A percentile compares a stretch with the other conserved stretches of the same genome.
These are phyloP conservation scores for Lagria hirta DNA, from an alignment of 2,888 invertebrate species.

Conservation along the genomic window DNA sequence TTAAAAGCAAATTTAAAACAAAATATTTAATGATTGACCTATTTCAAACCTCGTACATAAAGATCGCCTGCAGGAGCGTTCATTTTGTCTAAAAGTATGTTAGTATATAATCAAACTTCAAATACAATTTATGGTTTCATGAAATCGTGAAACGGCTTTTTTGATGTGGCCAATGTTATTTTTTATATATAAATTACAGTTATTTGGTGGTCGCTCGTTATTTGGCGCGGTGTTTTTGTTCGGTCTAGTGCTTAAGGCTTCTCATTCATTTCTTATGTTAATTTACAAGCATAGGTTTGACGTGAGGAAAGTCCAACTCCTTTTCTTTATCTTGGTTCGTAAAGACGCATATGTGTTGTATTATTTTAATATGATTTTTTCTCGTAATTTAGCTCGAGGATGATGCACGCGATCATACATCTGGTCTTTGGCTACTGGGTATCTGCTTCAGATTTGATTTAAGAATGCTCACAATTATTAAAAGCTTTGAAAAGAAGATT, in stretches of 20 bases:
- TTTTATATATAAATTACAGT: slow-evolving; percentile 37
- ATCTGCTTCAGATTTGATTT: too few relatives aligned
- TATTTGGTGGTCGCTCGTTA: slow-evolving; percentile 36
- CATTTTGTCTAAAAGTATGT: too few relatives aligned
- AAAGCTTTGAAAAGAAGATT: too few relatives aligned
- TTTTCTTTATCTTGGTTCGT: slow-evolving; percentile 16
- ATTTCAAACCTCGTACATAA: too few relatives aligned
- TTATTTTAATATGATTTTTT: slow-evolving; percentile 24
- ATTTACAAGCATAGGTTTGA: slow-evolving; percentile 26
- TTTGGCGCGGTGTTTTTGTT: slow-evolving; percentile 36
- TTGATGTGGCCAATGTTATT: slow-evolving; percentile 24
- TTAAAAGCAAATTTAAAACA: too few relatives aligned
- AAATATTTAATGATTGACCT: too few relatives aligned
- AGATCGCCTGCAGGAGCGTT: too few relatives aligned
- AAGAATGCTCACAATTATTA: too few relatives aligned
- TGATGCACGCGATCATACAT: slow-evolving; percentile 38
- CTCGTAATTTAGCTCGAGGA: slow-evolving; percentile 17
- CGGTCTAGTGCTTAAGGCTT: slow-evolving; percentile 32
- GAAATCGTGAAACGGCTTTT: slow-evolving; percentile 28
- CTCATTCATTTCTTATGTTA: slow-evolving; percentile 37
- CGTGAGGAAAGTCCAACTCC: slow-evolving; percentile 19
- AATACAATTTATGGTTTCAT: slow-evolving; percentile 27
- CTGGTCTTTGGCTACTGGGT: slow-evolving; percentile 37
- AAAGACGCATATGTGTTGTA: slow-evolving; percentile 19
- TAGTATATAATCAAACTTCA: slow-evolving; percentile 23